A percentile compares a stretch with the other conserved stretches of the same genome.
Evolutionary conservation across 2,888 invertebrate species (phyloP).

Genomic region (Thumatha senex): DNA sequence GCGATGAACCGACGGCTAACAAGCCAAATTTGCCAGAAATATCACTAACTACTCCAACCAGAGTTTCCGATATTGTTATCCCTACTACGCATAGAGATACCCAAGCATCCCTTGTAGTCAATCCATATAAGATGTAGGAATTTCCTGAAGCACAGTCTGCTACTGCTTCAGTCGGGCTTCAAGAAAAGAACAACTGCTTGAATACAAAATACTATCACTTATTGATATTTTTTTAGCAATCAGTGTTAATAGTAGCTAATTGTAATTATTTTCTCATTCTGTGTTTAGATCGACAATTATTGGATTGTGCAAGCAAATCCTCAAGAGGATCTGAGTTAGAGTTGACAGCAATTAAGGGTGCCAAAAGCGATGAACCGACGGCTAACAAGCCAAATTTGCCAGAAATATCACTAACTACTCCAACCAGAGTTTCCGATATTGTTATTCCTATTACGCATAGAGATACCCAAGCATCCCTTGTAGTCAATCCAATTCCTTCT

Average conservation of each 20-base stretch:
- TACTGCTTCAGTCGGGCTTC: too few species aligned
- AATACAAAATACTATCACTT: too few species aligned
- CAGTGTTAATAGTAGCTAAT: too few species aligned
- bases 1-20: not conserved
- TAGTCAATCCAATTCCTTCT: not conserved
- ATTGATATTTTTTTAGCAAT: too few species aligned
- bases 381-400: not conserved
- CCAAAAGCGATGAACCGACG: not conserved
- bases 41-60: not conserved
- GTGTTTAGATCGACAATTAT: constrained; percentile 2
- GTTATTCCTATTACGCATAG: not conserved
- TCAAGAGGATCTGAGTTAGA: not conserved
- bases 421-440: not conserved
- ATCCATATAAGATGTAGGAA: too few species aligned
- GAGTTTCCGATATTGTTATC: not conserved
- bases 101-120: not conserved
- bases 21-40: not conserved
- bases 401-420: not conserved
- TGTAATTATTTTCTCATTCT: too few species aligned
- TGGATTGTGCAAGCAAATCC: constrained; percentile 2
- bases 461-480: not conserved
- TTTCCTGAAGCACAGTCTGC: too few species aligned
- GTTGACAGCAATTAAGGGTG: not conserved
- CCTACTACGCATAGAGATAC: not conserved
- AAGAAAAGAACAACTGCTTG: too few species aligned